A percentile compares a stretch with the other conserved stretches of the same genome.
Conservation (phyloP, 2,797 vertebrate species). For the Pseudotriccus pelzelni region DNA sequence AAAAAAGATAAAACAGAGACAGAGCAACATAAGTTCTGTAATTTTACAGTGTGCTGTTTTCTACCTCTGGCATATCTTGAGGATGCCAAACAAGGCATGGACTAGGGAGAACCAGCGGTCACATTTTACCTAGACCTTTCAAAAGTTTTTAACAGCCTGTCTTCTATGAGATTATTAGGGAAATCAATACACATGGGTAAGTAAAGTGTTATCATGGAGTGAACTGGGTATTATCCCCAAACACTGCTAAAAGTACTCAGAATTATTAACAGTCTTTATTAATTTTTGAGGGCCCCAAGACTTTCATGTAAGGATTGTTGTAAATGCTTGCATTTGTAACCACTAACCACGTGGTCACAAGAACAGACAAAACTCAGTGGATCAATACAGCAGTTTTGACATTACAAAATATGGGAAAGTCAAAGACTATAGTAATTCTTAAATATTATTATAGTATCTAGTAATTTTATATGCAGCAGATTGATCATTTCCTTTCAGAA, state of each 20-base stretch:
- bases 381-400: neutral
- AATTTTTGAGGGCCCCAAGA: neutral
- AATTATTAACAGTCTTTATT: neutral
- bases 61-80: neutral
- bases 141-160: neutral
- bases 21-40: neutral
- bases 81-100: neutral
- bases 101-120: neutral
- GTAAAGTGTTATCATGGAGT: neutral
- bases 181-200: neutral
- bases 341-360: neutral
- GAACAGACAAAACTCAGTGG: neutral
- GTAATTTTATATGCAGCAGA: neutral
- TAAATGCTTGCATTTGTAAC: neutral
- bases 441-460: neutral
- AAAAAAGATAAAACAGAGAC: neutral
- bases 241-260: neutral
- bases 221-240: neutral
- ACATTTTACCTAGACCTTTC: neutral
- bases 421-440: neutral
- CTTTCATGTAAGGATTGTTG: neutral
- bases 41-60: neutral
- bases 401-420: neutral
- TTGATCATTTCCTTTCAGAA: neutral
- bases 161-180: neutral